Conservation (phyloP, 2,888 invertebrate genomes). For the Drosophila tripunctata region DNA sequence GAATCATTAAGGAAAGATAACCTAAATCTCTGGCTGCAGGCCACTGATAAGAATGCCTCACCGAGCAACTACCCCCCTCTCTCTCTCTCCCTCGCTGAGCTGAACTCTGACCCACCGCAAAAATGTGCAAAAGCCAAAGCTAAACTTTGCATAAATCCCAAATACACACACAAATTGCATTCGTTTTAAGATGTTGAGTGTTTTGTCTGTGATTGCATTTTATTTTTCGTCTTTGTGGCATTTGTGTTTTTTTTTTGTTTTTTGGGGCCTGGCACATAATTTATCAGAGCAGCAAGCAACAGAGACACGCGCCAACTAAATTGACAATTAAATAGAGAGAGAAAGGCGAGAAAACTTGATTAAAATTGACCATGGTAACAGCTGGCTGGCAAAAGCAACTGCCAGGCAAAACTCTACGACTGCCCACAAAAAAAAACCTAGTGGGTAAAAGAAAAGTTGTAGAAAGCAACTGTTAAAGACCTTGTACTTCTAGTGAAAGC, state of each 20-base stretch:
- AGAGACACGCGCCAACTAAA: conserved; percentile 62
- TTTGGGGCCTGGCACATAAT: conserved; percentile 50
- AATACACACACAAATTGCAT: conserved; percentile 33
- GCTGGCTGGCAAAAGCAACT: neutral
- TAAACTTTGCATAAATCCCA: conserved; percentile 43
- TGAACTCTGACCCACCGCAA: conserved; percentile 14
- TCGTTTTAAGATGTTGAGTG: conserved; percentile 14
- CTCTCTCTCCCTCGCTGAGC: too few relatives aligned
- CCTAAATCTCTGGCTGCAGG: conserved; percentile 35
- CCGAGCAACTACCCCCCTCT: too few relatives aligned
- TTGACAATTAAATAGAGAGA: conserved; percentile 73
- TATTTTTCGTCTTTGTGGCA: conserved; percentile 45
- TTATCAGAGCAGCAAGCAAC: conserved; percentile 55
- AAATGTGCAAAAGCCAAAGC: conserved; percentile 21
- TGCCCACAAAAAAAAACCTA: neutral
- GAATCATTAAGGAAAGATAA: conserved; percentile 76
- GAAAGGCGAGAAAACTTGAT: conserved; percentile 71
- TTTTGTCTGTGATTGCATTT: conserved; percentile 56
- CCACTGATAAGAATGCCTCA: conserved; percentile 62
- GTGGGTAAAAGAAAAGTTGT: too few relatives aligned
- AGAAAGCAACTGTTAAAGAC: too few relatives aligned
- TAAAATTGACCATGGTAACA: conserved; percentile 66
- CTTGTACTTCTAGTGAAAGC: too few relatives aligned
- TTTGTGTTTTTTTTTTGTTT: too few relatives aligned
- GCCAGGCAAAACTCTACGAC: neutral